These are phyloP conservation scores for Spodoptera littoralis DNA, from an alignment of 2,888 invertebrate species.

Conservation along the genomic window DNA sequence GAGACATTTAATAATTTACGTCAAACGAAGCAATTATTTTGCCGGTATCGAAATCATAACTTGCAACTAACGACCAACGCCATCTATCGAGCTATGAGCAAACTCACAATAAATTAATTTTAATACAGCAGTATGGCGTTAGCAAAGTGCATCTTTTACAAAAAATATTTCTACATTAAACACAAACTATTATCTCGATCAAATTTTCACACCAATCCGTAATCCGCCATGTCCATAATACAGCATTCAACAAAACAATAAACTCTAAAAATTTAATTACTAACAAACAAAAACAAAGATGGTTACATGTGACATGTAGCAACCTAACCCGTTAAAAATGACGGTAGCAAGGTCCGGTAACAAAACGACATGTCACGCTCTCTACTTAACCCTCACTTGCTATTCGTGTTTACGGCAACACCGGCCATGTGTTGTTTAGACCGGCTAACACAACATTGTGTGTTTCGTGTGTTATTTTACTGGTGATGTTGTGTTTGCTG, in stretches of 20 bases:
- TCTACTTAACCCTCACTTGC: slow-evolving; percentile 61
- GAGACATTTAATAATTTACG: too few relatives aligned
- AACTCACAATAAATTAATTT: too few relatives aligned
- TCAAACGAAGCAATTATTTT: too few relatives aligned
- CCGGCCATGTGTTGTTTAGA: slow-evolving; percentile 5
- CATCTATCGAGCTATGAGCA: too few relatives aligned
- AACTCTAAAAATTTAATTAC: not conserved
- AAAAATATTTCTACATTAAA: too few relatives aligned
- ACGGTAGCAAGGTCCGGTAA: slow-evolving; percentile 49
- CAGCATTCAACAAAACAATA: not conserved
- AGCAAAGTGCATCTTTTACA: too few relatives aligned
- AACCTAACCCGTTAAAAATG: slow-evolving; percentile 56
- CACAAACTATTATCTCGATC: too few relatives aligned
- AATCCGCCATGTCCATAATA: not conserved
- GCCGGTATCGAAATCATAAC: too few relatives aligned
- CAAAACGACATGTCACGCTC: slow-evolving; percentile 64
- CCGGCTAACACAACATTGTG: slow-evolving; percentile 15
- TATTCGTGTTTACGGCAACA: slow-evolving; percentile 50
- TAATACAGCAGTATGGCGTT: too few relatives aligned
- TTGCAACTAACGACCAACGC: too few relatives aligned
- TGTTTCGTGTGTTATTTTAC: slow-evolving; percentile 6
- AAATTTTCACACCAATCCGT: too few relatives aligned
- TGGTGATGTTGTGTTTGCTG: slow-evolving; percentile 2
- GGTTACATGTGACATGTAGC: slow-evolving; percentile 41
- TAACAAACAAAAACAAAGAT: slow-evolving; percentile 1